These are phyloP conservation scores for Campoplex nolae DNA, from an alignment of 2,888 invertebrate genomes.

Conservation along the genomic window DNA sequence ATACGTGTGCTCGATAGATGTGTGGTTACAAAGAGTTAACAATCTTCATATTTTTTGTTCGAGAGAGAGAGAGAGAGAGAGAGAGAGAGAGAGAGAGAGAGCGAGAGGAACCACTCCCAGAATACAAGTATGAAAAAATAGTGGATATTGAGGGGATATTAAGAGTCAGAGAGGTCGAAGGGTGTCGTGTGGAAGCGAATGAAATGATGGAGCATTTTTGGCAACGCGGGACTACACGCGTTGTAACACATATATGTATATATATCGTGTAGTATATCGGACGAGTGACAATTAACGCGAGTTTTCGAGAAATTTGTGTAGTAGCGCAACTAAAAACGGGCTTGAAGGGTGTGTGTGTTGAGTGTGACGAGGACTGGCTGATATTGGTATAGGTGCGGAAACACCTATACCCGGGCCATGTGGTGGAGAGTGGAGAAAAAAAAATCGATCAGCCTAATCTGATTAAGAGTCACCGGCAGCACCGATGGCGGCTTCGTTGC, in stretches of 20 bases:
- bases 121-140: neutral
- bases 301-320: slow-evolving; percentile 16
- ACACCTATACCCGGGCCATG: neutral
- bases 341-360: neutral
- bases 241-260: neutral
- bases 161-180: neutral
- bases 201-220: slow-evolving; percentile 21
- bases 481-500: slow-evolving; percentile 32
- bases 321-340: neutral
- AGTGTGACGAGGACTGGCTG: neutral
- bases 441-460: slow-evolving; percentile 77
- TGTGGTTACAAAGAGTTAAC: no score
- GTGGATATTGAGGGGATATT: neutral
- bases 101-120: neutral
- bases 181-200: neutral
- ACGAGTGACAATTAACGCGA: slow-evolving; percentile 22
- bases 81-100: neutral
- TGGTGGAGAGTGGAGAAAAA: slow-evolving; percentile 54
- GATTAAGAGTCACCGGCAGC: slow-evolving; percentile 74
- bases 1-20: no score
- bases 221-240: neutral
- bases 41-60: no score
- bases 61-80: neutral
- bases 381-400: slow-evolving; percentile 11
- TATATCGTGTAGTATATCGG: neutral